Evolutionary conservation across 2,797 vertebrate species (phyloP), one percentile per base, ranked within the genome.

Genomic region (Eospalax fontanierii): DNA sequence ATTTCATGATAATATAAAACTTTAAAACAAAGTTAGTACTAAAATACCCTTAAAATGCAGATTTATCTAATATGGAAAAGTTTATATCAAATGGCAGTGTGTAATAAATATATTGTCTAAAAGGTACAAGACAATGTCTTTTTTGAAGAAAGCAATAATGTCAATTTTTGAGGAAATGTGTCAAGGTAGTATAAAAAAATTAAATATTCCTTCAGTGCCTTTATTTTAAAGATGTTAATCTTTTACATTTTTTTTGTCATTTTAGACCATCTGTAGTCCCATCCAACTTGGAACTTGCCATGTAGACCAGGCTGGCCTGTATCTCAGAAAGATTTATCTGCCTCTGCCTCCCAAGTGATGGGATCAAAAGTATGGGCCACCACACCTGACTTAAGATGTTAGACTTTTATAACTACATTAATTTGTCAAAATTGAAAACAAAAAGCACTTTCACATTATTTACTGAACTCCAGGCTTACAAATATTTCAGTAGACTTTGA

Each of bases 151-250:
- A 59, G 2, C 19, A 21, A 16, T 59, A 79, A 83, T 87, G 90
- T 80, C 38, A 80, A 74, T 68, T n/a, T 87, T 79, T 65, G 1
- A 87, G 40, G 78, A 80, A 95, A 80, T 35, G 78, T 78, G 24
- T 57, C 70, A 87, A 54, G 18, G 50, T n/a, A 38, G 6, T 74
- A 1, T 1, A 68, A 66, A 75, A 8, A 90, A 94, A 63, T 83
- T 18, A 80, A 33, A 80, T 63, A 80, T 2, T 54, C 28, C 26
- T 26, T 79, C 6, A 59, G 12, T 57, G 12, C 1, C 26, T 2
- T 16, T 59, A 10, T 74, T 68, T 28, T 70, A 78, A 63, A 8
- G 11, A 63, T 54, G 8, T 54, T 54, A 10, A 2, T 54, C 50
- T 54, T 54, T 11, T n/a, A n/a, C n/a, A n/a, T n/a, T 50, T 50